phyloP scores from a whole-genome alignment of 1,140 invertebrate genomes.

The Drosophila murphyi region DNA sequence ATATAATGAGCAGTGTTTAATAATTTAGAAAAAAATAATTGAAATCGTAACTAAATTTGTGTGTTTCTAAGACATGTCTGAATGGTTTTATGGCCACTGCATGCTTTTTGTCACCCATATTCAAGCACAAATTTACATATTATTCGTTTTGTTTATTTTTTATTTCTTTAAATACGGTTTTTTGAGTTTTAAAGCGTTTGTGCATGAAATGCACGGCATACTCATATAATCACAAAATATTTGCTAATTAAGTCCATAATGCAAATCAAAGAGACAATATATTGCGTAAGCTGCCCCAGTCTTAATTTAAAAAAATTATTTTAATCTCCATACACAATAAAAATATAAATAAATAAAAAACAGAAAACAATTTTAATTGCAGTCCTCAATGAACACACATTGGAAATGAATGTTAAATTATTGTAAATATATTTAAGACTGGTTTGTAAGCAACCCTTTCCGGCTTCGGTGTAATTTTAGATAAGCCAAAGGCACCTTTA shows the following conservation, averaged over 20 bases:
- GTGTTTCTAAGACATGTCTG: conserved; percentile 59
- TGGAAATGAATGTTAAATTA: conserved; percentile 2
- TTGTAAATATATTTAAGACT: conserved; percentile 40
- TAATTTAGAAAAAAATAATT: conserved; percentile 24
- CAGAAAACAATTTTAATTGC: conserved; percentile 22
- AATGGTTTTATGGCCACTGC: conserved; percentile 64
- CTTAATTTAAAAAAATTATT: conserved; percentile 52
- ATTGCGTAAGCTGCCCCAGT: conserved; percentile 54
- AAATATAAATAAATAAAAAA: conserved; percentile 35
- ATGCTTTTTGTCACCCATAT: conserved; percentile 38
- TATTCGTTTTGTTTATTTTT: not conserved
- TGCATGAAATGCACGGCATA: conserved; percentile 66
- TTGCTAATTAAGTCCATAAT: conserved; percentile 21
- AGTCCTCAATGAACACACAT: not conserved
- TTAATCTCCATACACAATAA: too few relatives aligned
- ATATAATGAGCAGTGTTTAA: conserved; percentile 22
- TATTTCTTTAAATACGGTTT: conserved; percentile 21
- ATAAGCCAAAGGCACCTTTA: conserved; percentile 61
- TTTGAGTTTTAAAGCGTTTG: conserved; percentile 63
- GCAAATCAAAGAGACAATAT: conserved; percentile 26
- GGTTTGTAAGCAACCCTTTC: conserved; percentile 34
- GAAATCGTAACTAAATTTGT: conserved; percentile 30
- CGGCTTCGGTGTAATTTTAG: conserved; percentile 25
- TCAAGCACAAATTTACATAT: conserved; percentile 43
- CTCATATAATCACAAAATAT: conserved; percentile 27